Conservation (phyloP, 2,113 vertebrate genomes). For the Clupea harengus region DNA sequence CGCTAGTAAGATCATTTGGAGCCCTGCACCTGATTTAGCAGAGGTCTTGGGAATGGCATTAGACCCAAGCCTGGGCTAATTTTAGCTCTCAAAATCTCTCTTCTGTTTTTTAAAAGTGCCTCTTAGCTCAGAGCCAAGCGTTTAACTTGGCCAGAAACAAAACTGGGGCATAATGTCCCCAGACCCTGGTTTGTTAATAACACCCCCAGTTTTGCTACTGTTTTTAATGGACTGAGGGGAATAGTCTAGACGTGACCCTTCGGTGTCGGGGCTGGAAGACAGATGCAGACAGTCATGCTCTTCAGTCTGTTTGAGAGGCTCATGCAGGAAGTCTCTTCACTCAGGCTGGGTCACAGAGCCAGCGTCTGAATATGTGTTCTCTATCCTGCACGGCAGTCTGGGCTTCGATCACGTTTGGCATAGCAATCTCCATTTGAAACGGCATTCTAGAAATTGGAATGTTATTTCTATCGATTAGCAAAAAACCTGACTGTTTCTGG, state of each 20-base stretch:
- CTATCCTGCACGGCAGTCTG: neutral
- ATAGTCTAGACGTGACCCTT: neutral
- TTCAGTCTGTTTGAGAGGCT: neutral
- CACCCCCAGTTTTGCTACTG: neutral
- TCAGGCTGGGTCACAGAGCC: neutral
- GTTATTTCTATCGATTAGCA: neutral
- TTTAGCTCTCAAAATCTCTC: neutral
- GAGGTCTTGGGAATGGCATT: neutral
- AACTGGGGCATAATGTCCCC: neutral
- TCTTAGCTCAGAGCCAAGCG: neutral
- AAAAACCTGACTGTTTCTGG: neutral
- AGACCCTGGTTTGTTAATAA: neutral
- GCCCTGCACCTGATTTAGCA: neutral
- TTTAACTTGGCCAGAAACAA: neutral
- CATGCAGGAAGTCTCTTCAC: neutral
- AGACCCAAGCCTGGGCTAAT: neutral
- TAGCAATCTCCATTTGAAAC: neutral
- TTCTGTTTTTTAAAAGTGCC: neutral
- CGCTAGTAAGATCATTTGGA: constrained; percentile 6
- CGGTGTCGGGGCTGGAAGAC: neutral
- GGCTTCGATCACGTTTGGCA: neutral
- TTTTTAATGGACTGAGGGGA: neutral
- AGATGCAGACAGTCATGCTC: neutral
- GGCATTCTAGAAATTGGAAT: neutral
- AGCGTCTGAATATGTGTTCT: neutral